Evolutionary conservation across 2,797 vertebrate genomes (phyloP), one percentile per base, ranked within the genome.

Genomic region (Ctenochaetus hawaiiensis): DNA sequence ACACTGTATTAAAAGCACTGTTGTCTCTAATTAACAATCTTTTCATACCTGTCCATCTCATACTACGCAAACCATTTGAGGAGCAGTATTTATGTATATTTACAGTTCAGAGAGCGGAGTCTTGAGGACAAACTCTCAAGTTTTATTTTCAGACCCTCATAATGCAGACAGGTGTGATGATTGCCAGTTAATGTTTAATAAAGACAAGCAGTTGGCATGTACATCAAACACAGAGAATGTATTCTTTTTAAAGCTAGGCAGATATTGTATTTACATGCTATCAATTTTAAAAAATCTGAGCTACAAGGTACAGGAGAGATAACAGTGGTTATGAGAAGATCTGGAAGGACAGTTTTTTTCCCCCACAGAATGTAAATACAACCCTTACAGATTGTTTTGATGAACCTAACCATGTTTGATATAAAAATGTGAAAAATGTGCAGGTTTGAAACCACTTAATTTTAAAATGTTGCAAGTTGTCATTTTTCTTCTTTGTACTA

Each of bases 311-410:
- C 39, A 45, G 57, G 53, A 75, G 67, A 75, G 41, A 64, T 72
- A 71, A 51, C 54, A 74, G 65, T 78, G 72, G 61, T 72, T 70
- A 81, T 62, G 60, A 74, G 66, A 70, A 74, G 23, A 80, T 18
- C 20, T 65, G 70, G 48, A 53, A n/a, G 62, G 66, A 78, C 47
- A 61, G 44, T 30, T 85, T 83, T 85, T 83, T 86, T 62, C 56
- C 75, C 78, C 81, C 77, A 87, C 71, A 91, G 90, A 95, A 94
- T 95, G 94, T 96, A 95, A 95, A 96, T 95, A 95, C 62, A 89
- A 88, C 85, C 85, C 85, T 67, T 74, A 81, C 85, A 87, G 81
- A 93, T 89, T 89, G 89, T 94, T 90, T 92, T 91, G 81, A 88
- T 87, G 73, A 91, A 86, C 47, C 73, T 51, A 61, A 80, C 56